Evolutionary conservation across 2,113 vertebrate species (phyloP).

Genomic region (Chaetodon trifascialis): DNA sequence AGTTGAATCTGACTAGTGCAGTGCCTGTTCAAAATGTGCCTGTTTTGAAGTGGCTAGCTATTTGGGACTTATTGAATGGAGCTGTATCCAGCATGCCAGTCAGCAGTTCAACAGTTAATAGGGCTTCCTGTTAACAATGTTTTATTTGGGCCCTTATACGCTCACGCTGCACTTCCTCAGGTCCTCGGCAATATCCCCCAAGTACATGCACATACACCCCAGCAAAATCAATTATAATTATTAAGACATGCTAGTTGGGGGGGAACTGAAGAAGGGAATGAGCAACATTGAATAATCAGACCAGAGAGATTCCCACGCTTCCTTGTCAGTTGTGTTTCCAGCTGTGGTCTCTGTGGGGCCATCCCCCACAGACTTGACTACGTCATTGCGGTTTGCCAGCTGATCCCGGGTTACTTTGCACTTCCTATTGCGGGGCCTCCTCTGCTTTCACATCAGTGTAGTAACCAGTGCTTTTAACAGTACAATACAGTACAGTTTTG

Average conservation of each 20-base stretch:
- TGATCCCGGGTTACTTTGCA: slow-evolving; percentile 58
- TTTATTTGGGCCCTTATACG: no score
- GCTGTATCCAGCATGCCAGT: no score
- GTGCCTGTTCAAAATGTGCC: no score
- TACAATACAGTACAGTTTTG: not conserved
- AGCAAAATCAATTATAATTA: not conserved
- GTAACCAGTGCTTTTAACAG: slow-evolving; percentile 10
- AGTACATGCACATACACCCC: no score
- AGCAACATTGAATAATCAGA: slow-evolving; percentile 24
- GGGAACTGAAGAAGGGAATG: slow-evolving; percentile 5
- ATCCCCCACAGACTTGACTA: slow-evolving; percentile 45
- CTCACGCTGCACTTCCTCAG: no score
- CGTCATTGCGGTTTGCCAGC: slow-evolving; percentile 76
- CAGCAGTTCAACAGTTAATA: no score
- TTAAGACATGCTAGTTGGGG: slow-evolving; percentile 6
- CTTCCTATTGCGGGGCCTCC: slow-evolving; percentile 17
- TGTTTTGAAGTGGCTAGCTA: no score
- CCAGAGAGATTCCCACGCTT: slow-evolving; percentile 72
- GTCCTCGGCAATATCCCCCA: no score
- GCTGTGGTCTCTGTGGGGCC: slow-evolving; percentile 70
- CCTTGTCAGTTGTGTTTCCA: slow-evolving; percentile 66
- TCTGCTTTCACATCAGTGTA: slow-evolving; percentile 10
- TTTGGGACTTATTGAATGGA: no score
- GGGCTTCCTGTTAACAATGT: no score
- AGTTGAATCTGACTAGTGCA: slow-evolving; percentile 6